Percentiles rank a stretch among this genome's conserved stretches.
These are phyloP conservation scores for Bembecia ichneumoniformis DNA, from an alignment of 2,888 invertebrate species.

Conservation along the genomic window DNA sequence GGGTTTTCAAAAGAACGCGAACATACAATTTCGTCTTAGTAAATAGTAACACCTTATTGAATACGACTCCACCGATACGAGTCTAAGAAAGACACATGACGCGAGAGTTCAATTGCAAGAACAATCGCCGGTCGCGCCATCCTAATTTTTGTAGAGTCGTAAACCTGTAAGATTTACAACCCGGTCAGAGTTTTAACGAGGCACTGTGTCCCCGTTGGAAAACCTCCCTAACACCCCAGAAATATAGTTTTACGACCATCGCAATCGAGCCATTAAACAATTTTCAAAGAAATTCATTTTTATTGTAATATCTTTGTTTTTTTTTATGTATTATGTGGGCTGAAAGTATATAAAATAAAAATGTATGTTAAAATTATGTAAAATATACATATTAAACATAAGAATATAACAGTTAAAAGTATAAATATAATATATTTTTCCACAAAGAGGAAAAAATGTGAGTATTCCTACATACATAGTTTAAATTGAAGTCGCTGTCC, in stretches of 20 bases:
- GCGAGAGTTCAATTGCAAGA: not conserved
- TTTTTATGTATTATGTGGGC: not conserved
- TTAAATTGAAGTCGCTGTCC: no score
- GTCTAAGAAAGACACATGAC: no score
- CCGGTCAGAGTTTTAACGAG: constrained; percentile 62
- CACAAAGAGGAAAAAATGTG: no score
- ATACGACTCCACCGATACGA: not conserved
- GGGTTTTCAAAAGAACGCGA: no score
- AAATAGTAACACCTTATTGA: no score
- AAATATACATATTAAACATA: no score
- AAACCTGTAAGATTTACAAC: constrained; percentile 64
- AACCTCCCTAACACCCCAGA: constrained; percentile 28
- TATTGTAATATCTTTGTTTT: constrained; percentile 7
- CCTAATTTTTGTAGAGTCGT: constrained; percentile 63
- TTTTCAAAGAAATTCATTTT: constrained; percentile 28
- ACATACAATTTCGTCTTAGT: no score
- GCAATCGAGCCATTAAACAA: constrained; percentile 51
- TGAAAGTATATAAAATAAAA: not conserved
- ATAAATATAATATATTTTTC: no score
- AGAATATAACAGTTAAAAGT: no score
- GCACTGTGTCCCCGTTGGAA: constrained; percentile 30
- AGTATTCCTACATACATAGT: no score
- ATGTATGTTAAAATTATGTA: no score
- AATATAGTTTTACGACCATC: constrained; percentile 61
- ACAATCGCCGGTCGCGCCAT: constrained; percentile 11